Conservation (phyloP, 2,113 vertebrate species). For the Tragelaphus scriptus region DNA sequence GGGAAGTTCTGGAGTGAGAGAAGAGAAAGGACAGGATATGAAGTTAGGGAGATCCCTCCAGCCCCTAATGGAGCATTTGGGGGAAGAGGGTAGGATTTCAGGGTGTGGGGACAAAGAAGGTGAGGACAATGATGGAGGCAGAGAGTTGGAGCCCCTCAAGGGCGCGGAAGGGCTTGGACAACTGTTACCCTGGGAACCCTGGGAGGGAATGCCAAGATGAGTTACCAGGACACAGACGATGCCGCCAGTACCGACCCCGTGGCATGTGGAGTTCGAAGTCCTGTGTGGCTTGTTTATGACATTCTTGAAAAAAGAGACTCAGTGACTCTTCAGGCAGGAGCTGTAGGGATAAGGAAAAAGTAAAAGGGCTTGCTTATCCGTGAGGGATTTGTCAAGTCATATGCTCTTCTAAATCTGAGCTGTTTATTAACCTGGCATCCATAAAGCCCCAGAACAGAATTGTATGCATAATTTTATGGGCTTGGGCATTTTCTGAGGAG, state of each 20-base stretch:
- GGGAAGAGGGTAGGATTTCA: not conserved
- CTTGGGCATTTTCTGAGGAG: not conserved
- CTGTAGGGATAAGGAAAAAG: slow-evolving; percentile 29
- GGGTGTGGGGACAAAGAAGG: not conserved
- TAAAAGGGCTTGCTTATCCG: not conserved
- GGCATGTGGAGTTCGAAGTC: slow-evolving; percentile 66
- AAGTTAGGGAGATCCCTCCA: not conserved
- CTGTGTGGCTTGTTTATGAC: slow-evolving; percentile 59
- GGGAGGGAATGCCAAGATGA: not conserved
- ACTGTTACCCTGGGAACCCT: not conserved
- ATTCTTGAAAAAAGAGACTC: slow-evolving; percentile 63
- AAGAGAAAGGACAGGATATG: not conserved
- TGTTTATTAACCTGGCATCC: not conserved
- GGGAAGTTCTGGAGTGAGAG: slow-evolving; percentile 79
- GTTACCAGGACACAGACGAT: slow-evolving; percentile 58
- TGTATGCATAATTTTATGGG: not conserved
- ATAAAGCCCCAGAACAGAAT: not conserved
- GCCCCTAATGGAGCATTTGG: not conserved
- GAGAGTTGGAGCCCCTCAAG: not conserved
- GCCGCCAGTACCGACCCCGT: slow-evolving; percentile 67
- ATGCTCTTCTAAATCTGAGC: not conserved
- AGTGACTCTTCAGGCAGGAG: slow-evolving; percentile 65
- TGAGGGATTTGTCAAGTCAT: not conserved
- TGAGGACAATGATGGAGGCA: not conserved
- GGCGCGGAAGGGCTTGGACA: not conserved